Evolutionary conservation across 1,140 invertebrate genomes (phyloP), one percentile per base, ranked within the genome.

Genomic region (Pemphigus obesinymphae): DNA sequence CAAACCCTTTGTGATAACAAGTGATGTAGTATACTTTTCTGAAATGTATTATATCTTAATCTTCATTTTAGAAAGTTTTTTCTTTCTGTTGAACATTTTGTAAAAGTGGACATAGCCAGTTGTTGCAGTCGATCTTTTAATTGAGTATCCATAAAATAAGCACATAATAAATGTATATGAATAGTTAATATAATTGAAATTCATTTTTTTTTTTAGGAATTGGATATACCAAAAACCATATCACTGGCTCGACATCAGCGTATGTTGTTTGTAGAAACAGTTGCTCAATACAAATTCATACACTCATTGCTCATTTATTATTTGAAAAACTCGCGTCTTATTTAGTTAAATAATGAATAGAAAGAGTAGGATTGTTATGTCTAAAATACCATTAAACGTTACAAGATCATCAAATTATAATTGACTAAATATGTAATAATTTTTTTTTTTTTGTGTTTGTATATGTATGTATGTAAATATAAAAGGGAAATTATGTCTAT

Each of bases 221-320:
- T 95, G 82, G 92, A 94, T 87, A 91, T 95, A 84, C 92, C 93
- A 0, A 90, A 92, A 82, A 92, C 94, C 0, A 90, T 96, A 40
- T 90, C 89, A 40, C 88, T 93, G 82, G 89, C 96, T 29, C 89
- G 95, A 61, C 91, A 94, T 85, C 95, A 97, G 86, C 88, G 95
- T 76, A 95, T 95, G 86, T 90, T 92, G 84, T 93, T 96, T 87
- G 92, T 97, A 68, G 94, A 95, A 88, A 95, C 94, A 58, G 89
- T 95, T 63, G 92, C 93, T 70, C 95, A 96, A 87, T 97, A 97
- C 88, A 91, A 92, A 85, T 96, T 96, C 87, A 92, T 96, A n/a
- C 94, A 96, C 85, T 91, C 91, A 84, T 89, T 95, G 45, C 88
- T 97, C 23, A 92, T 95, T 72, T 91, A 93, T 83, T 96, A 96